These are phyloP conservation scores for Thunnus maccoyii DNA, from an alignment of 2,113 vertebrate genomes.

Conservation along the genomic window DNA sequence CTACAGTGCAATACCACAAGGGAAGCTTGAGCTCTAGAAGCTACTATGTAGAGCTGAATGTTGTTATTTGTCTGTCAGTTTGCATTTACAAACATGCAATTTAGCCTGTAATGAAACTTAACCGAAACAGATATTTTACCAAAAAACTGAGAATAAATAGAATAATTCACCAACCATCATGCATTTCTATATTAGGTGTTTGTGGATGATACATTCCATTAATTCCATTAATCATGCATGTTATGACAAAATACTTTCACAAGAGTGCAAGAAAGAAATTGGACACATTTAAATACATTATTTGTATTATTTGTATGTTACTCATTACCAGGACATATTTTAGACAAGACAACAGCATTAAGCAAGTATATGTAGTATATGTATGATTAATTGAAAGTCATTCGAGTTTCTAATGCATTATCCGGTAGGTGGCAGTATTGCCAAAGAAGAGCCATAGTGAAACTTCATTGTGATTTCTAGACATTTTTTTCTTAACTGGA, in stretches of 20 bases:
- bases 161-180: no score
- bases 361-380: not conserved
- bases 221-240: not conserved
- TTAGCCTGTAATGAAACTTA: not conserved
- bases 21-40: not conserved
- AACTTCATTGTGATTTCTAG: not conserved
- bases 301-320: no score
- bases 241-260: no score
- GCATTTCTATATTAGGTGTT: not conserved
- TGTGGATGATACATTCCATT: no score
- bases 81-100: not conserved
- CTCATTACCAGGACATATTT: no score
- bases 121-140: not conserved
- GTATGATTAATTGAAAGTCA: not conserved
- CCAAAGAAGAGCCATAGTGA: not conserved
- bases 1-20: no score
- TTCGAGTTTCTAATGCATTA: not conserved
- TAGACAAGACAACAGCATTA: no score
- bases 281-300: no score
- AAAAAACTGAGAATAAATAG: not conserved
- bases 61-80: not conserved
- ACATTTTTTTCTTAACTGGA: not conserved
- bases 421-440: conserved; percentile 49
- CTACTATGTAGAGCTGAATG: not conserved
- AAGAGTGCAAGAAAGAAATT: no score